phyloP scores from a whole-genome alignment of 2,888 invertebrate species.

The Aradus depressus region DNA sequence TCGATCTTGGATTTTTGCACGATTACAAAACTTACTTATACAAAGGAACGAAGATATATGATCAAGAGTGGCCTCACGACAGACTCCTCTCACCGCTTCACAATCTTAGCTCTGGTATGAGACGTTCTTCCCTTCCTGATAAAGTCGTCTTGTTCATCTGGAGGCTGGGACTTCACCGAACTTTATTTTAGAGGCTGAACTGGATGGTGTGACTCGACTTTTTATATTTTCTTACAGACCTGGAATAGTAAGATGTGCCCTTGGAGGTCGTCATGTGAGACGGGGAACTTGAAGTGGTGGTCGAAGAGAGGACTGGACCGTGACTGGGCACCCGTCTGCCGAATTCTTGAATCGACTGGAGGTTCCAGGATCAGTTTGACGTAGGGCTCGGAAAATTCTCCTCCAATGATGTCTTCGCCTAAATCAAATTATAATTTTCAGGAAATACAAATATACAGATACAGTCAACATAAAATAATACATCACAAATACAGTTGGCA shows the following conservation, averaged over 20 bases:
- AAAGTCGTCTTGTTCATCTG: too few relatives aligned
- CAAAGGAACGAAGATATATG: too few relatives aligned
- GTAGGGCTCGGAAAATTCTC: slow-evolving; percentile 83
- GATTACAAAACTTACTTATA: too few relatives aligned
- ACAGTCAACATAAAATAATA: not conserved
- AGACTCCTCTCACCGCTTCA: too few relatives aligned
- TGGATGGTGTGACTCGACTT: too few relatives aligned
- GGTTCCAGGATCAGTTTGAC: slow-evolving; percentile 69
- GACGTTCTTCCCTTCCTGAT: too few relatives aligned
- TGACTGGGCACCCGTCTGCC: slow-evolving; percentile 73
- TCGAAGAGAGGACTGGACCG: slow-evolving; percentile 80
- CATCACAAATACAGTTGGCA: not conserved
- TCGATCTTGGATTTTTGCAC: too few relatives aligned
- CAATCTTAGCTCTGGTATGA: too few relatives aligned
- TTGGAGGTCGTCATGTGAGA: slow-evolving; percentile 74
- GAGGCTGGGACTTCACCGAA: too few relatives aligned
- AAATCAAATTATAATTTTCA: not conserved
- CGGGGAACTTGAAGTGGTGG: slow-evolving; percentile 86
- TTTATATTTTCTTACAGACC: slow-evolving; percentile 40
- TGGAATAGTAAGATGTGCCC: slow-evolving; percentile 67
- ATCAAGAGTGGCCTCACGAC: too few relatives aligned
- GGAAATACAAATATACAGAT: not conserved
- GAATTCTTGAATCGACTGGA: slow-evolving; percentile 70
- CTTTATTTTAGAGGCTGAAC: not conserved
- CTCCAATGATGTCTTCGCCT: slow-evolving; percentile 34